Conservation (phyloP, 2,888 invertebrate species). For the Fissipunctia ypsillon region DNA sequence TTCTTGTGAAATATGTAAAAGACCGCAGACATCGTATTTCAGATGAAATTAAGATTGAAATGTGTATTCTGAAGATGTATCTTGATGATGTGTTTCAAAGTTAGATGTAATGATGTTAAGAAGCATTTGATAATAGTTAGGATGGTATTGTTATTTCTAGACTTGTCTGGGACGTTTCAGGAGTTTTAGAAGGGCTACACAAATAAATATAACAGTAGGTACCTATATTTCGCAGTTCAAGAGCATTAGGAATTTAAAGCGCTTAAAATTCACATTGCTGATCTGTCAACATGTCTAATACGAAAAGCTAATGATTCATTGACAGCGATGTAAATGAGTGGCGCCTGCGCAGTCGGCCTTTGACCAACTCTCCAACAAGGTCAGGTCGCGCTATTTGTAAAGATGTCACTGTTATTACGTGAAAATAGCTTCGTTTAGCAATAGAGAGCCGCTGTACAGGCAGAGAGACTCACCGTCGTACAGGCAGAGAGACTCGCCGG, state of each 20-base stretch:
- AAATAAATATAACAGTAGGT: background rate
- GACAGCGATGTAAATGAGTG: constrained; percentile 40
- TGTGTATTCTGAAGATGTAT: constrained; percentile 6
- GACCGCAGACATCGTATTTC: constrained; percentile 28
- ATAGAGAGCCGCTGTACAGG: constrained; percentile 23
- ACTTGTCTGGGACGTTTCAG: background rate
- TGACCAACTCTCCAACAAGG: constrained; percentile 47
- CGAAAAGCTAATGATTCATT: constrained; percentile 44
- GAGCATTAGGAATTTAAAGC: background rate
- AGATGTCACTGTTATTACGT: constrained; percentile 43
- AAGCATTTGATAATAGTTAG: background rate
- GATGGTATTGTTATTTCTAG: too few relatives aligned
- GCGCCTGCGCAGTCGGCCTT: constrained; percentile 55
- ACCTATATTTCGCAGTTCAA: background rate
- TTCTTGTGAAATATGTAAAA: constrained; percentile 22
- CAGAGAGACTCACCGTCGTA: constrained; percentile 29
- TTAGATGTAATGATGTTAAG: background rate
- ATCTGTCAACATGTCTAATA: constrained; percentile 24
- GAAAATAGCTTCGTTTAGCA: constrained; percentile 52
- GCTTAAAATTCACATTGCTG: background rate
- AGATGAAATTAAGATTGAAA: constrained; percentile 30
- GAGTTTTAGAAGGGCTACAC: background rate
- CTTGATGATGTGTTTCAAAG: constrained; percentile 1
- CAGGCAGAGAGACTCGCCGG: constrained; percentile 24
- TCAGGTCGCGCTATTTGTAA: constrained; percentile 31